phyloP scores from a whole-genome alignment of 2,888 invertebrate species.

The Chloroclysta siterata region DNA sequence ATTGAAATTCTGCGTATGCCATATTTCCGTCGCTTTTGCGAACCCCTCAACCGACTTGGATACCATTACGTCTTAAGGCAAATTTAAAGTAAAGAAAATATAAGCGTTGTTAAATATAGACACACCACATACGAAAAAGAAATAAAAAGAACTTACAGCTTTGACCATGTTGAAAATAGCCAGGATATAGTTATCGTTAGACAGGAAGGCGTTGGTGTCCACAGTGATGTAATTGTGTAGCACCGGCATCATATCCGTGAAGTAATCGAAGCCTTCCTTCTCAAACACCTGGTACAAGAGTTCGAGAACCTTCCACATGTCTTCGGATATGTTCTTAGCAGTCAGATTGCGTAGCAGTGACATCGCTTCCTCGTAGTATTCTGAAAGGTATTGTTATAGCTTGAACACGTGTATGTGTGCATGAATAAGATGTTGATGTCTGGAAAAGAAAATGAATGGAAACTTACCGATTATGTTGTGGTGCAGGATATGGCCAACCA shows the following conservation, averaged over 20 bases:
- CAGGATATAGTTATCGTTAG: slow-evolving; percentile 94
- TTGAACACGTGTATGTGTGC: not conserved
- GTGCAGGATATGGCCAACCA: slow-evolving; percentile 92
- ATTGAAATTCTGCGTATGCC: no score
- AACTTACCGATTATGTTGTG: slow-evolving; percentile 92
- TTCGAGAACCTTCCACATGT: slow-evolving; percentile 98
- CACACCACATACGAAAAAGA: not conserved
- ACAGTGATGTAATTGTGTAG: slow-evolving; percentile 98
- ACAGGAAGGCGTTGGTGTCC: slow-evolving; percentile 96
- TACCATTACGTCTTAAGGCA: no score
- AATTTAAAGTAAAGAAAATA: no score
- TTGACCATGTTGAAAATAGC: slow-evolving; percentile 98
- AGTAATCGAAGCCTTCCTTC: slow-evolving; percentile 97
- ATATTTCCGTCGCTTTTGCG: no score
- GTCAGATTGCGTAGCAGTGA: slow-evolving; percentile 96
- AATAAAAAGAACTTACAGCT: slow-evolving; percentile 82
- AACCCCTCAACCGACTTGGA: no score
- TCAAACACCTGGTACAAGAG: slow-evolving; percentile 95
- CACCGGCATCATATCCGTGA: slow-evolving; percentile 99
- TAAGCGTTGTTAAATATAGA: no score
- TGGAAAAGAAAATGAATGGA: no score
- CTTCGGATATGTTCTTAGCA: slow-evolving; percentile 93
- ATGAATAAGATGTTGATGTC: not conserved
- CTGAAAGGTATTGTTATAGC: slow-evolving; percentile 70
- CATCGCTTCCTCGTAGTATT: slow-evolving; percentile 98